A percentile compares a stretch with the other conserved stretches of the same genome.
phyloP scores from a whole-genome alignment of 2,797 vertebrate species.

The Kryptopterus vitreolus region DNA sequence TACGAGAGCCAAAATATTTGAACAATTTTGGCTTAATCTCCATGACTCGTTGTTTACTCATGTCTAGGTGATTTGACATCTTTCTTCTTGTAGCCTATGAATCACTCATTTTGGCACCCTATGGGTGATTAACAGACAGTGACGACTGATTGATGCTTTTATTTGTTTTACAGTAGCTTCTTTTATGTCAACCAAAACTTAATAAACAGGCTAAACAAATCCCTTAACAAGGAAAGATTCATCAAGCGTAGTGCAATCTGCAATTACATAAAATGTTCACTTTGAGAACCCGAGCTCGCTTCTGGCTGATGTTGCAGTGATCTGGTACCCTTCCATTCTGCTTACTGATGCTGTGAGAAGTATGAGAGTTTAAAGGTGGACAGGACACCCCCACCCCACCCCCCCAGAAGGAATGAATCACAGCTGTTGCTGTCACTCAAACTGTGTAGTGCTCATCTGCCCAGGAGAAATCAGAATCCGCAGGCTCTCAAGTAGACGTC shows the following conservation, averaged over 20 bases:
- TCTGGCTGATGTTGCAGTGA: neutral
- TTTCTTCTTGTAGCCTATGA: constrained; percentile 25
- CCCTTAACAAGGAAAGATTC: neutral
- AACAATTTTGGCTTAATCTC: constrained; percentile 52
- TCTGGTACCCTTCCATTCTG: constrained; percentile 7
- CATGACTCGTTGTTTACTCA: constrained; percentile 60
- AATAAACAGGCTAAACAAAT: neutral
- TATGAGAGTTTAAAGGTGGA: constrained; percentile 49
- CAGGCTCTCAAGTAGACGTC: constrained; percentile 25
- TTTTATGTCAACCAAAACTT: neutral
- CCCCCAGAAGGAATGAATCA: constrained; percentile 48
- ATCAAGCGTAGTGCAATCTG: neutral
- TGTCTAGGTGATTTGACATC: constrained; percentile 60
- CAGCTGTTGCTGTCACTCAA: constrained; percentile 82
- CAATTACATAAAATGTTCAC: neutral
- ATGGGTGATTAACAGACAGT: neutral
- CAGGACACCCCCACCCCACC: neutral
- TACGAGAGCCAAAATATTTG: constrained; percentile 51
- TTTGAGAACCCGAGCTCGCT: neutral
- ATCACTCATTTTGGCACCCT: constrained; percentile 23
- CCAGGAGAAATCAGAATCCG: constrained; percentile 48
- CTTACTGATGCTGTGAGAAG: constrained; percentile 49
- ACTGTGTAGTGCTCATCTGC: constrained; percentile 34
- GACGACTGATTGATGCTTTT: neutral
- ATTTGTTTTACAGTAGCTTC: neutral